Percentiles rank a stretch among this genome's conserved stretches.
Evolutionary conservation across 2,113 vertebrate species (phyloP).

Genomic region (Microtus richardsoni): DNA sequence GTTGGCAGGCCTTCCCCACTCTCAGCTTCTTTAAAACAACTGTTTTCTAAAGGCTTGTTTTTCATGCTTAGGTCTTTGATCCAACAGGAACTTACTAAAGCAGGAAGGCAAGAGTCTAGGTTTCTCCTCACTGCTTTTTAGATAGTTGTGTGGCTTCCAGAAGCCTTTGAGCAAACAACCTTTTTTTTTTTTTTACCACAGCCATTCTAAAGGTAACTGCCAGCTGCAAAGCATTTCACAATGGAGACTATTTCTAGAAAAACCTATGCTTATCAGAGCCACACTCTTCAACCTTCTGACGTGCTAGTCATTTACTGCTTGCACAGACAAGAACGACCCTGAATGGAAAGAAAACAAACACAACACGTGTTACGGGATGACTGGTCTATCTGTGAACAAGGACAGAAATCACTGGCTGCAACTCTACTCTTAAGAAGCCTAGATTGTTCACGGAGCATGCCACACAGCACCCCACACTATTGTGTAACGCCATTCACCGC

Average conservation of each 20-base stretch:
- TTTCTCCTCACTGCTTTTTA: background rate
- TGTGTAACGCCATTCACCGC: background rate
- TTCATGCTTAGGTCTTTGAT: slow-evolving; percentile 25
- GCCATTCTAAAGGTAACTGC: slow-evolving; percentile 37
- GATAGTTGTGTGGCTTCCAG: slow-evolving; percentile 15
- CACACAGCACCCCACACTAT: background rate
- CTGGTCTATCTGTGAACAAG: background rate
- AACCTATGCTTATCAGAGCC: background rate
- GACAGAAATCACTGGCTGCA: background rate
- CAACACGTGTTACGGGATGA: background rate
- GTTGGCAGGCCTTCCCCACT: background rate
- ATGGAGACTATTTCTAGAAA: slow-evolving; percentile 35
- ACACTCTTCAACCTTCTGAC: slow-evolving; percentile 9
- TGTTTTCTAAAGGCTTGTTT: slow-evolving; percentile 2
- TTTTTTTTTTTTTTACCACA: background rate
- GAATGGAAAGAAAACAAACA: background rate
- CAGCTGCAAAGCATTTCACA: slow-evolving; percentile 25
- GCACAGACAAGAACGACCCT: background rate
- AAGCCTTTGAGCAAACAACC: slow-evolving; percentile 25
- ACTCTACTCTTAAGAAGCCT: background rate
- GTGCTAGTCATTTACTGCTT: background rate
- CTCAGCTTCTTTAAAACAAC: background rate
- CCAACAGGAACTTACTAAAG: slow-evolving; percentile 15
- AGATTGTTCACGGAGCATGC: background rate
- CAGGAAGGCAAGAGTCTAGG: background rate